These are phyloP conservation scores for Caloenas nicobarica DNA, from an alignment of 2,113 vertebrate species.

Conservation along the genomic window DNA sequence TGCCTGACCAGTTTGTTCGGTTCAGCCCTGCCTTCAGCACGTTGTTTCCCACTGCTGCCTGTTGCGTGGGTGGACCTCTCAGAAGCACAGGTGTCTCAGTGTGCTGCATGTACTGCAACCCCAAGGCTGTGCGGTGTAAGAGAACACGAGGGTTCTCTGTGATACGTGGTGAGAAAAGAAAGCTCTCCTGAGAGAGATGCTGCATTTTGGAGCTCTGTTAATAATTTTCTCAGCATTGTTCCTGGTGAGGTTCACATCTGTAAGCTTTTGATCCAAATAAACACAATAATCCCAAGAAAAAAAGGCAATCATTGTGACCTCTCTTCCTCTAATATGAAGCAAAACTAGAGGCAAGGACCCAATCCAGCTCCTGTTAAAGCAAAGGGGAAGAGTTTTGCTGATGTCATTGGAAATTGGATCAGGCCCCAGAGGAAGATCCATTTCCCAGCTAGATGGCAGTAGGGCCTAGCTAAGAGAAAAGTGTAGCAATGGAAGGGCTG, in stretches of 20 bases:
- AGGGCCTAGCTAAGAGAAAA: constrained; percentile 57
- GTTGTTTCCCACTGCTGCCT: background rate
- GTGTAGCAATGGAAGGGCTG: constrained; percentile 23
- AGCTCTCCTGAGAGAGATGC: background rate
- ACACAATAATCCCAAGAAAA: background rate
- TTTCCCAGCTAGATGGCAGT: constrained; percentile 69
- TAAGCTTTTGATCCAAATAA: background rate
- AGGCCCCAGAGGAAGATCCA: constrained; percentile 61
- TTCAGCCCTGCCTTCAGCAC: background rate
- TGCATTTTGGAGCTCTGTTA: background rate
- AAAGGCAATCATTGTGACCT: background rate
- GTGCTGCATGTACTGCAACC: background rate
- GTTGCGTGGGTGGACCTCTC: background rate
- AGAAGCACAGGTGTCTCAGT: background rate
- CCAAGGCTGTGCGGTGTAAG: background rate
- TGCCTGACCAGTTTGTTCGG: background rate
- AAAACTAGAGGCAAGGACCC: background rate
- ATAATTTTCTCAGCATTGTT: background rate
- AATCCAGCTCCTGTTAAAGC: background rate
- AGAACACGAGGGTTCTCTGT: background rate
- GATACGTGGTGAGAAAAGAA: background rate
- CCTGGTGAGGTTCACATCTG: background rate
- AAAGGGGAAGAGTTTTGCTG: constrained; percentile 23
- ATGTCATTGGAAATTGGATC: constrained; percentile 38
- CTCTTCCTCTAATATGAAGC: background rate